Conservation (phyloP, 2,888 invertebrate species). For the Myopa testacea region DNA sequence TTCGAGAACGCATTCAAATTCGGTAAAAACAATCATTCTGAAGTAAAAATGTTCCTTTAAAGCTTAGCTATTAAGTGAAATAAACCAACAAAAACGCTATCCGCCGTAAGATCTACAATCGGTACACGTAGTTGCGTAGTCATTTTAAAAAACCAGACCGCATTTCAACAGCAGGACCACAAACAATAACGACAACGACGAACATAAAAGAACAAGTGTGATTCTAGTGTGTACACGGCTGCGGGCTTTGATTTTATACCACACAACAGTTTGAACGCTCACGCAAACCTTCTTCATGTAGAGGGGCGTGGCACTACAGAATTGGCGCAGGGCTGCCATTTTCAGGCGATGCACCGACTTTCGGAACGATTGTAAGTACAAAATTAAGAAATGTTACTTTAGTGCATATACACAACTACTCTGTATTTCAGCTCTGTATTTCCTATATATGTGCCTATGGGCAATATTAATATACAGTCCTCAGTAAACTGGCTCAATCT, state of each 20-base stretch:
- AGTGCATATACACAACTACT: no score
- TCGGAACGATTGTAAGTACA: conserved; percentile 67
- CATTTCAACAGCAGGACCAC: conserved; percentile 8
- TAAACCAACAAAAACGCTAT: no score
- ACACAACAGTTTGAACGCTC: conserved; percentile 50
- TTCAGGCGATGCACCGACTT: conserved; percentile 69
- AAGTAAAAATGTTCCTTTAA: no score
- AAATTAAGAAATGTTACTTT: not conserved
- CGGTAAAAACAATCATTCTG: no score
- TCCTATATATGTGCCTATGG: no score
- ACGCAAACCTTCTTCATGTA: conserved; percentile 54
- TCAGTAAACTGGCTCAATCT: no score
- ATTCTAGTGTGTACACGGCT: not conserved
- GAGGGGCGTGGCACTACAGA: conserved; percentile 55
- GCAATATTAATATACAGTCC: no score
- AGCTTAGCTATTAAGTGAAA: no score
- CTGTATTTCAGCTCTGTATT: no score
- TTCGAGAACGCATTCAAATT: no score
- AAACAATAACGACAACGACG: conserved; percentile 3
- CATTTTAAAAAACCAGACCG: not conserved
- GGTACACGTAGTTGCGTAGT: not conserved
- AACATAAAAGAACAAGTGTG: not conserved
- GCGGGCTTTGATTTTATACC: conserved; percentile 50
- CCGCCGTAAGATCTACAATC: not conserved
- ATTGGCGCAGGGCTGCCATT: conserved; percentile 65